Evolutionary conservation across 53 echinoderm and acorn worm genomes (phyloP), one percentile per base, ranked within the genome.

Genomic region (Actinopyga echinites): DNA sequence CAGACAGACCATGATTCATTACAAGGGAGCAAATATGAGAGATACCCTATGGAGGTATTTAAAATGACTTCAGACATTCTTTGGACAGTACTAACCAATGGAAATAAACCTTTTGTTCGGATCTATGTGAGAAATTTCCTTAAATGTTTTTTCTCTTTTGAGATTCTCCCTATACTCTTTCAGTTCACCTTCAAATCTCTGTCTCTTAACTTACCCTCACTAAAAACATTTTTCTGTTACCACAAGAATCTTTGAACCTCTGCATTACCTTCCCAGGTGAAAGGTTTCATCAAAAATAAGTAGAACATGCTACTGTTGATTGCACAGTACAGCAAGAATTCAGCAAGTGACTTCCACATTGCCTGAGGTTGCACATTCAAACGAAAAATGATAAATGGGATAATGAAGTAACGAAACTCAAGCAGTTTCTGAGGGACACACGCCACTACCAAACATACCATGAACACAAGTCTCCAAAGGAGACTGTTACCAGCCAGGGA

Each of bases 391-490:
- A 97, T 73, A 31, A 94, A 97, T 17, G 97, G 97, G 23, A 97
- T 69, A 66, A 97, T 92, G 77, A 97, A 97, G 45, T 97, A 97
- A 21, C 97, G 83, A 30, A 97, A 92, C 86, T 97, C 97, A 4
- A 97, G 86, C 3, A 97, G 89, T 40, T 87, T 90, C 71, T 97
- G 97, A 20, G 97, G 97, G 26, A 97, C 86, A 36, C 90, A 86
- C 43, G 91, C 89, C 23, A 87, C 88, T 34, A 86, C 57, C 38
- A 92, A 74, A 65, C 94, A 97, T 40, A 89, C 67, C 28, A 88
- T 65, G 37, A 65, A 97, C 9, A 84, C 87, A 3, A 97, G 83
- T 38, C 85, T 83, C 94, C 94, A 97, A 30, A 97, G 89, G 42
- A 79, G 83, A 64, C 89, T 85, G 49, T 89, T 86, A 52, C 69